Evolutionary conservation across 35 echinoderm and acorn worm genomes (phyloP).

Genomic region (Amphiura filiformis): DNA sequence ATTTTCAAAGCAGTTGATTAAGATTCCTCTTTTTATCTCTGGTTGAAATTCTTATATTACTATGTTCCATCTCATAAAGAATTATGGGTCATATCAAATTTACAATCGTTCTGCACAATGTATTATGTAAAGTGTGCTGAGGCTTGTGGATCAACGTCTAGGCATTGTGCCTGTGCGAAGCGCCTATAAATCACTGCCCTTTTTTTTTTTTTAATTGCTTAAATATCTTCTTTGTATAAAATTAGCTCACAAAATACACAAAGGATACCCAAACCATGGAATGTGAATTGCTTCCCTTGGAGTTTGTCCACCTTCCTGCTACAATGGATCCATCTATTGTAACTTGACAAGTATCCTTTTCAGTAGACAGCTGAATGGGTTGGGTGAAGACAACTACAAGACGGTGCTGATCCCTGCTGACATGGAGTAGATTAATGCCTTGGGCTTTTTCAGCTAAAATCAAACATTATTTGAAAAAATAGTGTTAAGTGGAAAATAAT

Average conservation of each 20-base stretch:
- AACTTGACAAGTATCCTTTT: constrained; percentile 21
- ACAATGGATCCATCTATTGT: constrained; percentile 32
- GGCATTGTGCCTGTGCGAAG: too few relatives aligned
- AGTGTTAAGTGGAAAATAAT: too few relatives aligned
- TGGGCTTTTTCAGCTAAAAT: constrained; percentile 77
- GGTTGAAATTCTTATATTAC: too few relatives aligned
- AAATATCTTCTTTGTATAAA: not conserved
- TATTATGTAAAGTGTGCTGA: too few relatives aligned
- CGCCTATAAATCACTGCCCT: too few relatives aligned
- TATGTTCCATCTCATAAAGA: too few relatives aligned
- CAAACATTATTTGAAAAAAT: too few relatives aligned
- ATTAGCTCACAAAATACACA: not conserved
- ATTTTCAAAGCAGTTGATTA: too few relatives aligned
- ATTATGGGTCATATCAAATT: too few relatives aligned
- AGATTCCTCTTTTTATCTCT: too few relatives aligned
- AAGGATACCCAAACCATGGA: constrained; percentile 88
- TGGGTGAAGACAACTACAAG: constrained; percentile 50
- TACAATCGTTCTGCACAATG: too few relatives aligned
- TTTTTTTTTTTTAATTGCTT: not conserved
- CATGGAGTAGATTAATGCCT: constrained; percentile 46
- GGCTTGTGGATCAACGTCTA: too few relatives aligned
- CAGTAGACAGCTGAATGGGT: constrained; percentile 31
- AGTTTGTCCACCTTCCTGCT: constrained; percentile 60
- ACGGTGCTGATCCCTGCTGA: constrained; percentile 19
- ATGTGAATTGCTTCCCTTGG: constrained; percentile 44